Evolutionary conservation across 2,888 invertebrate species (phyloP).

Genomic region (Eupeodes luniger): DNA sequence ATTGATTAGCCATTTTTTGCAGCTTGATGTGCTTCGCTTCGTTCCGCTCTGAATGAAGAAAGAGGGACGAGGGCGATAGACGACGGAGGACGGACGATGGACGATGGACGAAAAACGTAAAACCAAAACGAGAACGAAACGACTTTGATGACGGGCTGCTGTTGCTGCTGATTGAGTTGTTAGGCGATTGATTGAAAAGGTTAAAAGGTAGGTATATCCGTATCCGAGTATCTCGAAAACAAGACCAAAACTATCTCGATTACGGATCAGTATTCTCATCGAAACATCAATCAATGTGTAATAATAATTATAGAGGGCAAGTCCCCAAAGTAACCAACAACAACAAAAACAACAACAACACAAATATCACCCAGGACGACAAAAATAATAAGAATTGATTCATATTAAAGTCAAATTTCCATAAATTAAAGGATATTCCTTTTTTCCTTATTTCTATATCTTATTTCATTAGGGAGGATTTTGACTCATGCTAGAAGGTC

Average conservation of each 20-base stretch:
- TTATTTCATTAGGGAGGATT: background rate
- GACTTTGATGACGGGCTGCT: conserved; percentile 28
- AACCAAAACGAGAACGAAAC: background rate
- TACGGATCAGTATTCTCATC: conserved; percentile 40
- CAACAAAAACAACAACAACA: background rate
- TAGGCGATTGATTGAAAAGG: conserved; percentile 75
- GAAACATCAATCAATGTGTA: conserved; percentile 69
- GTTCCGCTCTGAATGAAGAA: no score
- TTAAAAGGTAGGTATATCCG: conserved; percentile 60
- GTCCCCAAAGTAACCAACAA: background rate
- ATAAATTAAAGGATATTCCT: conserved; percentile 49
- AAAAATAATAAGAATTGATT: conserved; percentile 56
- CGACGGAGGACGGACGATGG: background rate
- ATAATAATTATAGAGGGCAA: conserved; percentile 42
- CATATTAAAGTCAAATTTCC: conserved; percentile 64
- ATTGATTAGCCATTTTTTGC: conserved; percentile 66
- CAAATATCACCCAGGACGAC: conserved; percentile 8
- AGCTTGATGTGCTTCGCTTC: background rate
- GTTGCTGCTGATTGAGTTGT: conserved; percentile 73
- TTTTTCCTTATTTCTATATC: background rate
- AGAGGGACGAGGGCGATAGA: no score
- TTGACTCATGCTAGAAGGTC: background rate
- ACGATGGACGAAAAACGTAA: no score
- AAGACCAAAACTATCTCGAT: conserved; percentile 43
- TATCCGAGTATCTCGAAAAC: conserved; percentile 9